Evolutionary conservation across 2,888 invertebrate genomes (phyloP).

Genomic region (Aleiodes leptofemur): DNA sequence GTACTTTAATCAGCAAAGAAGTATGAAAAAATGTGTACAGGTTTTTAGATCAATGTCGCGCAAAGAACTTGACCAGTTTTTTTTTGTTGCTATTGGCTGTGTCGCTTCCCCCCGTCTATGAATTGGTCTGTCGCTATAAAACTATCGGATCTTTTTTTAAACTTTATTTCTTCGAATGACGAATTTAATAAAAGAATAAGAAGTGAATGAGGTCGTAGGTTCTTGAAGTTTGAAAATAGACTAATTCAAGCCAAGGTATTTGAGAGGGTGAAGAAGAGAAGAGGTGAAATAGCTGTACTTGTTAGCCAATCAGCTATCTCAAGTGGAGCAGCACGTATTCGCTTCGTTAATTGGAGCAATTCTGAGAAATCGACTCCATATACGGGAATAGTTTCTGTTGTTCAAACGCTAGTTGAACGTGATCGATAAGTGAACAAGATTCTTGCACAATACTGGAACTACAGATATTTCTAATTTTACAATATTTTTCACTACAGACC

Average conservation of each 20-base stretch:
- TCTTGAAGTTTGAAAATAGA: constrained; percentile 21
- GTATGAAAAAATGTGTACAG: background rate
- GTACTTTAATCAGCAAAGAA: too few relatives aligned
- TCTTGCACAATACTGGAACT: background rate
- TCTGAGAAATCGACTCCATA: constrained; percentile 40
- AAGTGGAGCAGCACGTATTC: constrained; percentile 60
- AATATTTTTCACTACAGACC: background rate
- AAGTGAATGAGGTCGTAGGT: constrained; percentile 1
- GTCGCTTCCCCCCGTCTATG: background rate
- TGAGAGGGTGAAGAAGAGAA: constrained; percentile 29
- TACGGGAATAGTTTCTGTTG: constrained; percentile 35
- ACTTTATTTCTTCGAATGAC: background rate
- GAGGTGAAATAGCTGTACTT: constrained; percentile 45
- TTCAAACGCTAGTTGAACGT: constrained; percentile 33
- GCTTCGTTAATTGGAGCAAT: constrained; percentile 66
- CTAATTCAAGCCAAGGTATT: background rate
- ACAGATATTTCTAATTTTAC: constrained; percentile 27
- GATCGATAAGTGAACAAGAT: constrained; percentile 24
- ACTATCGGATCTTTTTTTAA: background rate
- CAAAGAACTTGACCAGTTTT: background rate
- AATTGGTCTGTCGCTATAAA: background rate
- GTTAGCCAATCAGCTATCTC: constrained; percentile 58
- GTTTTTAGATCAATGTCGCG: background rate
- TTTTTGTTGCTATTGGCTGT: background rate
- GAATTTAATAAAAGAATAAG: background rate